Conservation (phyloP, 2,888 invertebrate genomes). For the Nephrotoma appendiculata region DNA sequence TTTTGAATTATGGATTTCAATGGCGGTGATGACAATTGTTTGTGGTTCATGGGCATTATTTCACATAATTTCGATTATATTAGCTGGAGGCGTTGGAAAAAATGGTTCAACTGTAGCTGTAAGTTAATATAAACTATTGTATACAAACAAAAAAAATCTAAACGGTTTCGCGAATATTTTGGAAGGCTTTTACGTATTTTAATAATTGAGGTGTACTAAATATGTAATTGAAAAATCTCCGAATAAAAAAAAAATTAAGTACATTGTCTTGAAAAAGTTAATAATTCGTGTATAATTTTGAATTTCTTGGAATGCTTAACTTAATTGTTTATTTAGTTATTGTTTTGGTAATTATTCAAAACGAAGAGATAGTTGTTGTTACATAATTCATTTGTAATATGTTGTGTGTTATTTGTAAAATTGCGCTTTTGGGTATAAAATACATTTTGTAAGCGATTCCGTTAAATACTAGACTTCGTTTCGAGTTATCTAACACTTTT, state of each 20-base stretch:
- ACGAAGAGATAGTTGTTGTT: neutral
- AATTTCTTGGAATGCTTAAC: neutral
- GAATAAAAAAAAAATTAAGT: neutral
- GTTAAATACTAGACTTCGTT: neutral
- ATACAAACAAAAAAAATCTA: neutral
- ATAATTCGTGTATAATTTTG: neutral
- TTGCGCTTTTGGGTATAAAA: neutral
- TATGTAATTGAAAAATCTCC: neutral
- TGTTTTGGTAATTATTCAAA: neutral
- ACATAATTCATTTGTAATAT: neutral
- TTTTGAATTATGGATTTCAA: slow-evolving; percentile 60
- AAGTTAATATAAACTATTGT: slow-evolving; percentile 39
- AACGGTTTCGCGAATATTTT: slow-evolving; percentile 2
- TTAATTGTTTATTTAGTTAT: neutral
- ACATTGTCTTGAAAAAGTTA: neutral
- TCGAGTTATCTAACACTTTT: neutral
- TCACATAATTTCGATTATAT: slow-evolving; percentile 61
- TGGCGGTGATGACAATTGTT: slow-evolving; percentile 58
- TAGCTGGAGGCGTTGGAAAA: slow-evolving; percentile 93
- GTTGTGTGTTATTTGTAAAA: neutral
- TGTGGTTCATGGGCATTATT: slow-evolving; percentile 58
- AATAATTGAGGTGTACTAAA: neutral
- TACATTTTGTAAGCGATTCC: neutral
- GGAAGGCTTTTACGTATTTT: neutral
- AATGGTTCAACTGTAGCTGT: slow-evolving; percentile 99